Percentiles rank a stretch among this genome's conserved stretches.
Conservation (phyloP, 2,888 invertebrate genomes). For the Dromius quadrimaculatus region DNA sequence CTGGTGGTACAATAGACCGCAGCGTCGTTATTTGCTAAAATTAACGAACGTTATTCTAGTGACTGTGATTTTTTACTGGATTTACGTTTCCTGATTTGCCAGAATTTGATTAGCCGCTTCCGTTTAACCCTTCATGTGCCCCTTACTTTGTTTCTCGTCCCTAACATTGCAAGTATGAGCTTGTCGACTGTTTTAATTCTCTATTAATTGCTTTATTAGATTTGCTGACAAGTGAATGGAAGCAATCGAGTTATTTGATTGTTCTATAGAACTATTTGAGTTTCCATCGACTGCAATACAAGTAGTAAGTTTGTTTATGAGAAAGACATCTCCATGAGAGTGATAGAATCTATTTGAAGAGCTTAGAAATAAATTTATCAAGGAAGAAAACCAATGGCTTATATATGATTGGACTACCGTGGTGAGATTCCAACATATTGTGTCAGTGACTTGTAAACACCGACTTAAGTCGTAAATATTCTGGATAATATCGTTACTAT, state of each 20-base stretch:
- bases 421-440: no score
- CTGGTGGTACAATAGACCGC: neutral
- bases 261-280: neutral
- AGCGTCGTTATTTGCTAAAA: constrained; percentile 47
- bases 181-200: constrained; percentile 25
- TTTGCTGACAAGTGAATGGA: constrained; percentile 4
- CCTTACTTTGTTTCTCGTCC: neutral
- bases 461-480: no score
- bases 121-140: constrained; percentile 38
- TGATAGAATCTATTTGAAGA: no score
- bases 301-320: no score
- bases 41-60: constrained; percentile 50
- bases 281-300: no score
- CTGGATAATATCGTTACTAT: no score
- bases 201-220: constrained; percentile 3
- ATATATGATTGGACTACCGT: no score
- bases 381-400: no score
- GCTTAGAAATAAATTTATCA: no score
- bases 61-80: constrained; percentile 37
- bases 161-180: neutral
- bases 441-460: no score
- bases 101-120: constrained; percentile 47
- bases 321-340: no score
- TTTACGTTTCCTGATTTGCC: constrained; percentile 42
- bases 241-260: neutral